Evolutionary conservation across 2,888 invertebrate genomes (phyloP), one percentile per base, ranked within the genome.

Genomic region (Tachina lurida): DNA sequence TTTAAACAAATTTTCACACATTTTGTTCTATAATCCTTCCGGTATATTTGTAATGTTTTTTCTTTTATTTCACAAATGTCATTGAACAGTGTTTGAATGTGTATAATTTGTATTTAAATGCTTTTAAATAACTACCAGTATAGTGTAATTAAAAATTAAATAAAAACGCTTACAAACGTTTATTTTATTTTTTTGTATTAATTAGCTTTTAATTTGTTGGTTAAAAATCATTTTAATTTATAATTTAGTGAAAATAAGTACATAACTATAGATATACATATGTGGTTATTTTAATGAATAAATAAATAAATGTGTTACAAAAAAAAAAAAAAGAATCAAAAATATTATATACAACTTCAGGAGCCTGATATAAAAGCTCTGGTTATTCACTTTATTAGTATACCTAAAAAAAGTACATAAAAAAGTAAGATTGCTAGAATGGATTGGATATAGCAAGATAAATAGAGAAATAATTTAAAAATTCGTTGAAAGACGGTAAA

Each of bases 1-100:
- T 31, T 31, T 31, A 31, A 31, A 84, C 76, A 84, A 84, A 84
- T 80, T 76, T 60, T 77, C 67, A 84, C 80, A 84, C 76, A 73
- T 73, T 80, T 75, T 73, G 47, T 62, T 19, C 71, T 76, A 41
- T 58, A n/a, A 74, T 63, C 49, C 73, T 62, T 12, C 58, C 65
- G 41, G 47, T 67, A 71, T 41, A 45, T 13, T 63, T 67, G 52
- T 47, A 73, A 58, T 78, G 58, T 80, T 73, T 10, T 56, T 58
- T 52, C 60, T 75, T 67, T 70, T 47, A 52, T 70, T 75, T 62
- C 60, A 70, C 81, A 81, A 75, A 81, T 68, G 52, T 75, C 68
- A 73, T 70, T 81, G 75, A 62, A 81, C 70, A 81, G 68, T 75
- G 19, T 63, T 65, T 78, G 70, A 54, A 17, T 68, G 58, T 78